These are phyloP conservation scores for Thalassaphorura encarpata DNA, from an alignment of 1,140 invertebrate genomes.

Conservation along the genomic window DNA sequence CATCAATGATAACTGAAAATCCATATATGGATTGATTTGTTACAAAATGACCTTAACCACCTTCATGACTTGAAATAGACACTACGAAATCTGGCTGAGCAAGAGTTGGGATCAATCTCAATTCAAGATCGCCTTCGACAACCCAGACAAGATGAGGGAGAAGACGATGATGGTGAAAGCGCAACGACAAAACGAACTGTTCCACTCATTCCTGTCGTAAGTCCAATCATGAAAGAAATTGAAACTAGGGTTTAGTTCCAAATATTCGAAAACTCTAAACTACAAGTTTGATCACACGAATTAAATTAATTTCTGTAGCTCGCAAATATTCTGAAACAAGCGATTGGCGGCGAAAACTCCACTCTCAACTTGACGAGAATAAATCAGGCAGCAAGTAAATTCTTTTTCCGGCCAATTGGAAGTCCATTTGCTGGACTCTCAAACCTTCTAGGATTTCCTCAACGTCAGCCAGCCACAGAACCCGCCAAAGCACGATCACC, in stretches of 20 bases:
- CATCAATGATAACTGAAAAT: too few relatives aligned
- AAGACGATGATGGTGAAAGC: not conserved
- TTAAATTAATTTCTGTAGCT: too few relatives aligned
- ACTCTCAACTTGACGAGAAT: constrained; percentile 1
- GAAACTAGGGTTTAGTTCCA: not conserved
- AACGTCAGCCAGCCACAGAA: too few relatives aligned
- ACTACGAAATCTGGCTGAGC: constrained; percentile 1
- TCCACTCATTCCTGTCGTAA: constrained; percentile 3
- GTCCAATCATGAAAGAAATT: not conserved
- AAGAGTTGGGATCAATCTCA: not conserved
- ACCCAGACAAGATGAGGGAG: constrained; percentile 3
- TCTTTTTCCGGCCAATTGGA: constrained; percentile 1
- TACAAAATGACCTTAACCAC: too few relatives aligned
- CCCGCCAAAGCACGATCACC: too few relatives aligned
- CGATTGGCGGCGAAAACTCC: not conserved
- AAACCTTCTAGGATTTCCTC: not conserved
- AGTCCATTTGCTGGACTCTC: not conserved
- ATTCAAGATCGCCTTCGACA: not conserved
- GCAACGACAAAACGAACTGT: constrained; percentile 4
- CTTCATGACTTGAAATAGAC: too few relatives aligned
- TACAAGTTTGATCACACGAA: not conserved
- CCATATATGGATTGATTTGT: too few relatives aligned
- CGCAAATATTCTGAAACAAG: not conserved
- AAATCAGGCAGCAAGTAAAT: not conserved
- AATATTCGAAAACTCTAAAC: not conserved